A percentile compares a stretch with the other conserved stretches of the same genome.
Conservation (phyloP, 2,888 invertebrate species). For the Leptura quadrifasciata region DNA sequence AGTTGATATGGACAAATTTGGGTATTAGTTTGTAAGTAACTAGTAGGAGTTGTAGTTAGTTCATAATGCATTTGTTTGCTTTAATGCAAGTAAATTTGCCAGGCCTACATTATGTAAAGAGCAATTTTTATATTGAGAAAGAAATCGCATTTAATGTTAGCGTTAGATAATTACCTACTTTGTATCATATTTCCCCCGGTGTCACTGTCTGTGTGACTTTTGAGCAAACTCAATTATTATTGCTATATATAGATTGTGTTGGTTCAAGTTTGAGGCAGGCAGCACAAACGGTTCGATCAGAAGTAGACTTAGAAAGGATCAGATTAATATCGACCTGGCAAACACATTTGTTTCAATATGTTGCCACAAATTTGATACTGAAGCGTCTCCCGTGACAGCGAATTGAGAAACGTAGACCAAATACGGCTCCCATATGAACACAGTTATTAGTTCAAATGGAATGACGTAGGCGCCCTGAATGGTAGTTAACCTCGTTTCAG, state of each 20-base stretch:
- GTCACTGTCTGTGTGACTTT: slow-evolving; percentile 13
- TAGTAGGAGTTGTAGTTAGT: no score
- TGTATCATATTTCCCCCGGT: neutral
- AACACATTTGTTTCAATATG: slow-evolving; percentile 69
- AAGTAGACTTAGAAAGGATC: slow-evolving; percentile 57
- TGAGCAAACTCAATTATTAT: slow-evolving; percentile 35
- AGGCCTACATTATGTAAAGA: no score
- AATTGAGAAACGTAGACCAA: slow-evolving; percentile 44
- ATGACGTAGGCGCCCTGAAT: slow-evolving; percentile 33
- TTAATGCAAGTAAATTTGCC: no score
- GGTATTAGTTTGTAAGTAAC: no score
- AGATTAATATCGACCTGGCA: slow-evolving; percentile 67
- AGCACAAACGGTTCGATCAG: slow-evolving; percentile 16
- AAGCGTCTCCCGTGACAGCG: slow-evolving; percentile 48
- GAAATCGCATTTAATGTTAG: no score
- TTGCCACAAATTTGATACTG: slow-evolving; percentile 58
- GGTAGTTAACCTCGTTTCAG: slow-evolving; percentile 20
- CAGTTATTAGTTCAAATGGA: slow-evolving; percentile 46
- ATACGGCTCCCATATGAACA: slow-evolving; percentile 44
- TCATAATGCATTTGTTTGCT: no score
- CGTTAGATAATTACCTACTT: no score
- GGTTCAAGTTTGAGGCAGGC: slow-evolving; percentile 31
- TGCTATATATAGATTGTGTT: slow-evolving; percentile 36
- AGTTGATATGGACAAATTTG: no score
- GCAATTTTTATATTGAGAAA: no score